Percentiles rank a stretch among this genome's conserved stretches.
Evolutionary conservation across 2,888 invertebrate species (phyloP).

Genomic region (Hypomecis atomaria): DNA sequence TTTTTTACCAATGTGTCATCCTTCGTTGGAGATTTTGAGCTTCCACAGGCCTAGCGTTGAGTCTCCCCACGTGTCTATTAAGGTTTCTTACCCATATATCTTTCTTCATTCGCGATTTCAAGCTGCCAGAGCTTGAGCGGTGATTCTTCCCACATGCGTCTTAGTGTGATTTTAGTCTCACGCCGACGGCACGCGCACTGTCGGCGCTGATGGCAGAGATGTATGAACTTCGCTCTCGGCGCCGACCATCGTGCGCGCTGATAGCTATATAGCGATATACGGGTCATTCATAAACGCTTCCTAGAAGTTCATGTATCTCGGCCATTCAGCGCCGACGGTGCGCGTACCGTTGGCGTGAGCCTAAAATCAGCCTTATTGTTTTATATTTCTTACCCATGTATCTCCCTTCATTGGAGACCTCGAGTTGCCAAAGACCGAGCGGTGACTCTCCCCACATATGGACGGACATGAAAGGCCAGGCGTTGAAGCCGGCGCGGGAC

Average conservation of each 20-base stretch:
- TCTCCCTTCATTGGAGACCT: conserved; percentile 97
- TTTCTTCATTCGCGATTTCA: conserved; percentile 97
- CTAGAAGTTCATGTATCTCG: too few relatives aligned
- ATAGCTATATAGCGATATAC: too few relatives aligned
- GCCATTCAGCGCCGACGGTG: too few relatives aligned
- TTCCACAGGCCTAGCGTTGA: conserved; percentile 97
- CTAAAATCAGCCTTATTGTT: too few relatives aligned
- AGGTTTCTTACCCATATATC: conserved; percentile 90
- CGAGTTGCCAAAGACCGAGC: conserved; percentile 96
- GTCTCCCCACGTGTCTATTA: conserved; percentile 97
- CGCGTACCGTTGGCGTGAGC: too few relatives aligned
- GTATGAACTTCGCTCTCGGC: too few relatives aligned
- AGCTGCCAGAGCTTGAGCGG: conserved; percentile 97
- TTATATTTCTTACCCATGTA: conserved; percentile 88
- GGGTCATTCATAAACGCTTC: too few relatives aligned
- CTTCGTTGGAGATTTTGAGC: conserved; percentile 97
- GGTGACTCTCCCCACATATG: conserved; percentile 99
- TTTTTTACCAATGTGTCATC: conserved; percentile 92
- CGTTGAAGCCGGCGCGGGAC: conserved; percentile 95
- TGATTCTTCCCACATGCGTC: conserved; percentile 99
- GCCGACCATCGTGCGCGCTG: too few relatives aligned
- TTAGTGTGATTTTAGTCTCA: too few relatives aligned
- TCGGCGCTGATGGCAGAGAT: too few relatives aligned
- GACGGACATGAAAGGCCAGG: conserved; percentile 99
- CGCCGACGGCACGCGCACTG: too few relatives aligned